Percentiles rank a stretch among this genome's conserved stretches.
These are phyloP conservation scores for Psylliodes chrysocephalus DNA, from an alignment of 2,888 invertebrate species.

Conservation along the genomic window DNA sequence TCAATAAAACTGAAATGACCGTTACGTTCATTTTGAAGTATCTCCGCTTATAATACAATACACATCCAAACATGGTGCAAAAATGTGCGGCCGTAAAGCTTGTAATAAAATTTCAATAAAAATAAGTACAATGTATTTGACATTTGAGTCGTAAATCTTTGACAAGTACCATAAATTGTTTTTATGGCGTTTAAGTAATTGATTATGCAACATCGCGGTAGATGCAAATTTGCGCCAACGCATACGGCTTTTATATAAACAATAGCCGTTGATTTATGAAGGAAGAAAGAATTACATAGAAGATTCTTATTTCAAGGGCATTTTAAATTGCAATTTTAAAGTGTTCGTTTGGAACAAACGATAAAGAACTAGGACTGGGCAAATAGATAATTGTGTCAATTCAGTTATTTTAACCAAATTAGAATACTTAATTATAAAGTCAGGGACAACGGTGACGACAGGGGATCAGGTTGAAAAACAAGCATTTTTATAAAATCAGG, in stretches of 20 bases:
- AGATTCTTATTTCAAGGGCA: no score
- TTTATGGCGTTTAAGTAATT: constrained; percentile 38
- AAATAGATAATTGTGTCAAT: no score
- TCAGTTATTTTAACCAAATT: no score
- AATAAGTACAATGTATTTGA: constrained; percentile 42
- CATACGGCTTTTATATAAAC: background rate
- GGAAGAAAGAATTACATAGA: background rate
- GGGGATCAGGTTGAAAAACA: no score
- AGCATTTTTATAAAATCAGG: no score
- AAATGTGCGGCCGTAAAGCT: constrained; percentile 38
- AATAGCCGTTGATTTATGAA: background rate
- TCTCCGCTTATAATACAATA: constrained; percentile 26
- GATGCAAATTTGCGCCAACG: constrained; percentile 16
- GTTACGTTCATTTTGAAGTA: constrained; percentile 30
- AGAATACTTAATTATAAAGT: no score
- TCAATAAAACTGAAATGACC: constrained; percentile 29
- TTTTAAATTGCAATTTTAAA: no score
- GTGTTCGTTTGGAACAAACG: no score
- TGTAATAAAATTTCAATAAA: constrained; percentile 41
- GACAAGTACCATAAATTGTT: constrained; percentile 33
- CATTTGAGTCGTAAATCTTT: constrained; percentile 36
- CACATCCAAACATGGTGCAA: constrained; percentile 33
- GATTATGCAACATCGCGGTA: constrained; percentile 27
- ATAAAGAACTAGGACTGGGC: no score
- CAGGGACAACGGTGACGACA: no score